These are phyloP conservation scores for Zelostemma sp. DNA, from an alignment of 1,140 invertebrate species.

Conservation along the genomic window DNA sequence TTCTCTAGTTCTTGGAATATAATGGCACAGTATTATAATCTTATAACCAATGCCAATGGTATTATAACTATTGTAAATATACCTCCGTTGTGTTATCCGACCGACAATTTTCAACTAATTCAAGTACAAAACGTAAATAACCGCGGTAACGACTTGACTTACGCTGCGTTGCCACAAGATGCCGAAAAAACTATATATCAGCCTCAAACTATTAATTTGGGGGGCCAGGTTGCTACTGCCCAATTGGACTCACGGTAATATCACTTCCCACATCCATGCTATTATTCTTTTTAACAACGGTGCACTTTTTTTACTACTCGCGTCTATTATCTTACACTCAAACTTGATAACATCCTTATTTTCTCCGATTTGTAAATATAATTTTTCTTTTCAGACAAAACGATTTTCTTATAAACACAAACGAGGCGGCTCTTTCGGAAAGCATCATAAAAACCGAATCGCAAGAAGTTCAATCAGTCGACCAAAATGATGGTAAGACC, in stretches of 20 bases:
- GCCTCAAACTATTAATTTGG: constrained; percentile 58
- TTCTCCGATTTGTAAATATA: constrained; percentile 1
- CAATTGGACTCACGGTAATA: constrained; percentile 65
- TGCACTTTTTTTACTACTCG: no score
- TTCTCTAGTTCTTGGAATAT: no score
- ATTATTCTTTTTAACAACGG: no score
- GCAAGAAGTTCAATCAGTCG: constrained; percentile 51
- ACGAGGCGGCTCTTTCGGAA: constrained; percentile 48
- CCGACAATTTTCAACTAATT: constrained; percentile 61
- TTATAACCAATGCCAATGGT: constrained; percentile 61
- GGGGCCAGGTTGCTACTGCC: constrained; percentile 50
- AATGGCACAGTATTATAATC: constrained; percentile 68
- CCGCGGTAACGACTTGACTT: constrained; percentile 58
- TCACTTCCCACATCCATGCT: no score
- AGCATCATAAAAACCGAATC: constrained; percentile 49
- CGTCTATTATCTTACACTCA: no score
- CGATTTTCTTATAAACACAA: constrained; percentile 65
- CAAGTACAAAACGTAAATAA: constrained; percentile 61
- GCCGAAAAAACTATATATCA: constrained; percentile 56
- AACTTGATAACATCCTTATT: no score
- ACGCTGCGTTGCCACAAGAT: constrained; percentile 53
- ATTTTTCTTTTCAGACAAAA: constrained; percentile 58
- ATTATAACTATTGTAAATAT: constrained; percentile 60
- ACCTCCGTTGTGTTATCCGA: constrained; percentile 52
- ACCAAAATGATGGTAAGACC: constrained; percentile 53